Evolutionary conservation across 2,797 vertebrate species (phyloP).

Genomic region (Lophotriccus pileatus): DNA sequence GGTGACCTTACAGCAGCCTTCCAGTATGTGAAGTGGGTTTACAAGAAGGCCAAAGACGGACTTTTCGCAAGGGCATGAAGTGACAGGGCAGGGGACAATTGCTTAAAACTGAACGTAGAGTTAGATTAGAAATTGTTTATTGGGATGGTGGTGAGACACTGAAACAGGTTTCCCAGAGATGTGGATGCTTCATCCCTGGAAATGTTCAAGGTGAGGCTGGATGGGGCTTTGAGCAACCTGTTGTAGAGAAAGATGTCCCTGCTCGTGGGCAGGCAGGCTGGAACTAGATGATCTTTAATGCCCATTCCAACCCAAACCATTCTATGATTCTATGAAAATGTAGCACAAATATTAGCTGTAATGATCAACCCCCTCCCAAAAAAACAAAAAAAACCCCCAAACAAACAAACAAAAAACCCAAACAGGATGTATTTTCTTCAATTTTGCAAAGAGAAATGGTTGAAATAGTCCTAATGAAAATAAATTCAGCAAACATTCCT

Average conservation of each 20-base stretch:
- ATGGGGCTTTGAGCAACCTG: neutral
- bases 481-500: neutral
- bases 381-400: neutral
- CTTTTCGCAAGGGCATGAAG: neutral
- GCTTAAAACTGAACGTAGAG: neutral
- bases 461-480: neutral
- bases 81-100: neutral
- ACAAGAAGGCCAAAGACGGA: neutral
- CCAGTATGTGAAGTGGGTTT: no score
- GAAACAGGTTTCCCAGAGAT: neutral
- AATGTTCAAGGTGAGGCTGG: neutral
- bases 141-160: neutral
- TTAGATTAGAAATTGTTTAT: neutral
- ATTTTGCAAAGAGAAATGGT: neutral
- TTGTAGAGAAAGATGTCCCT: neutral
- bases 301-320: neutral
- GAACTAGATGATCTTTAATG: neutral
- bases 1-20: neutral
- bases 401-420: neutral
- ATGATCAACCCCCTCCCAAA: no score
- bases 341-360: neutral
- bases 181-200: neutral
- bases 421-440: neutral
- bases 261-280: no score
- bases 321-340: neutral